Evolutionary conservation across 2,113 vertebrate genomes (phyloP).

Genomic region (Clinocottus analis): DNA sequence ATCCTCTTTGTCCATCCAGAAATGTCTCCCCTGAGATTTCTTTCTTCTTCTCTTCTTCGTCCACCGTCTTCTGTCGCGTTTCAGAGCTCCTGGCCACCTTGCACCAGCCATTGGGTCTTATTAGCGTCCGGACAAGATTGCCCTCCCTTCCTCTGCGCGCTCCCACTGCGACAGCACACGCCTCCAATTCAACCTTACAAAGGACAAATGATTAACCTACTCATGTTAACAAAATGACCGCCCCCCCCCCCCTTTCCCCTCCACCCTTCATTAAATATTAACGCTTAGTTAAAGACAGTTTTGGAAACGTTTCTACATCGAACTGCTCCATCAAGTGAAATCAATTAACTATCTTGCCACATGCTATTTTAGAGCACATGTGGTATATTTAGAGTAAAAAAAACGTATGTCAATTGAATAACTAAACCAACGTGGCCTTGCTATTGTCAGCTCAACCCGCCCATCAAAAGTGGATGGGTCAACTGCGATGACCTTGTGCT

Average conservation of each 20-base stretch:
- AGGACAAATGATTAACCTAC: slow-evolving; percentile 61
- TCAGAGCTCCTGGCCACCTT: slow-evolving; percentile 79
- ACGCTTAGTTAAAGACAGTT: not conserved
- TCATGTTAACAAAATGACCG: slow-evolving; percentile 57
- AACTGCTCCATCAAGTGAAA: not conserved
- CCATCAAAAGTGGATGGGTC: not conserved
- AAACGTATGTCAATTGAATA: not conserved
- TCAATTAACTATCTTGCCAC: not conserved
- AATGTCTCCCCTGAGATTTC: slow-evolving; percentile 17
- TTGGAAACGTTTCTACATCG: not conserved
- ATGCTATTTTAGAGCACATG: not conserved
- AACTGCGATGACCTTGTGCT: slow-evolving; percentile 22
- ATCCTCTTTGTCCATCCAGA: slow-evolving; percentile 54
- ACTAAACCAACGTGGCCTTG: slow-evolving; percentile 5
- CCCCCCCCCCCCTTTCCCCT: too few species aligned
- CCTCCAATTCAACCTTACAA: slow-evolving; percentile 78
- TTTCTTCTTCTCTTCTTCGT: slow-evolving; percentile 30
- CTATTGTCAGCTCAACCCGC: slow-evolving; percentile 40
- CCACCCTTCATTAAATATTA: not conserved
- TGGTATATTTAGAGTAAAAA: not conserved
- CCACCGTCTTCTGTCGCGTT: slow-evolving; percentile 67
- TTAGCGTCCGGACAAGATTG: slow-evolving; percentile 80
- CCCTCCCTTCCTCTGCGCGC: slow-evolving; percentile 86
- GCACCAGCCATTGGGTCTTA: slow-evolving; percentile 83
- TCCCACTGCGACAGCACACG: slow-evolving; percentile 80